Conservation (phyloP, 2,888 invertebrate species). For the Nezara viridula region DNA sequence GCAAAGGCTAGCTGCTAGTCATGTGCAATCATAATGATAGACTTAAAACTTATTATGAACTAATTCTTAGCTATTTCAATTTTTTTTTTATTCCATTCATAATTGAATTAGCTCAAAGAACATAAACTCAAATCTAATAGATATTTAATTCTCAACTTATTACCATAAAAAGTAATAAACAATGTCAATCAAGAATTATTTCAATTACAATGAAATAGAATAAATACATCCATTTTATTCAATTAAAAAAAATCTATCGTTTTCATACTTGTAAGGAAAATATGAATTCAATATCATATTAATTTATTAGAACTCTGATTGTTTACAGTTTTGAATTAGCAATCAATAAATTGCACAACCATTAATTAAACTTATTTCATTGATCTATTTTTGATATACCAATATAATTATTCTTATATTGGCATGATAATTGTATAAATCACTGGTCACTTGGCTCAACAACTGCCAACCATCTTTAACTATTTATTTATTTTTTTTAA, state of each 20-base stretch:
- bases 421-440: too few relatives aligned
- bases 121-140: not conserved
- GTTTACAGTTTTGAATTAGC: not conserved
- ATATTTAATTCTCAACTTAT: not conserved
- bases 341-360: not conserved
- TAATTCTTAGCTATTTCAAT: not conserved
- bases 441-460: too few relatives aligned
- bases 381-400: not conserved
- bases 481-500: too few relatives aligned
- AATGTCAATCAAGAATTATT: not conserved
- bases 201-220: not conserved
- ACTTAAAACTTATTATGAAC: not conserved
- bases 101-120: not conserved
- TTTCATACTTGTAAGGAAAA: not conserved
- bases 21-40: not conserved
- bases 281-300: not conserved
- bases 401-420: too few relatives aligned
- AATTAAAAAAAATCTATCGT: not conserved
- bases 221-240: not conserved
- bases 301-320: not conserved
- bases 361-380: not conserved
- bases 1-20: conserved; percentile 50
- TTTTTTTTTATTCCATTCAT: not conserved
- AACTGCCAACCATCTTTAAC: too few relatives aligned
- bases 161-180: not conserved